phyloP scores from a whole-genome alignment of 2,113 vertebrate species.

The Steatornis caripensis region DNA sequence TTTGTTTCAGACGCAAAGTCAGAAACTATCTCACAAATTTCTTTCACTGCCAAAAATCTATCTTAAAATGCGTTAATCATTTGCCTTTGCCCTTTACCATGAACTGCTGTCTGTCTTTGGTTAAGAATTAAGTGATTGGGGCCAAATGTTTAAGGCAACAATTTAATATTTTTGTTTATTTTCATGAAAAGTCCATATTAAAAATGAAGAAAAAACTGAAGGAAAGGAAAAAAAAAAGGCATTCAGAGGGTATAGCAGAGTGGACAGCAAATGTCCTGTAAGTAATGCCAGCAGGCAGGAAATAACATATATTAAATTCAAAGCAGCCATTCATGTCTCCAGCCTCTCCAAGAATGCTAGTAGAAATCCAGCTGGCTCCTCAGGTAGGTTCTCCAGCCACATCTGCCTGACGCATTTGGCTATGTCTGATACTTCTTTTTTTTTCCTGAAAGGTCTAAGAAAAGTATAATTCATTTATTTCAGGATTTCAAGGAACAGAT shows the following conservation, averaged over 20 bases:
- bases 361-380: slow-evolving; percentile 71
- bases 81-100: slow-evolving; percentile 14
- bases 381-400: slow-evolving; percentile 68
- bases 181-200: background rate
- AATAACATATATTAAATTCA: slow-evolving; percentile 67
- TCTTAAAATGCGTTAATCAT: slow-evolving; percentile 54
- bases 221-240: background rate
- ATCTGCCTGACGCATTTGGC: slow-evolving; percentile 73
- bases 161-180: slow-evolving; percentile 1
- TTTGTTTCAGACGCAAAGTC: background rate
- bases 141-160: slow-evolving; percentile 35
- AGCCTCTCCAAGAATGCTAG: slow-evolving; percentile 59
- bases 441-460: background rate
- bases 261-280: slow-evolving; percentile 26
- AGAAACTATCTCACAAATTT: slow-evolving; percentile 53
- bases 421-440: background rate
- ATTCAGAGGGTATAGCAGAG: background rate
- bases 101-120: slow-evolving; percentile 1
- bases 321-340: slow-evolving; percentile 63
- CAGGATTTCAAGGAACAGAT: slow-evolving; percentile 52
- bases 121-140: background rate
- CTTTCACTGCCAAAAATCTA: slow-evolving; percentile 45
- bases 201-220: background rate
- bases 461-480: slow-evolving; percentile 59
- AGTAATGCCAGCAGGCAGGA: slow-evolving; percentile 50